phyloP scores from a whole-genome alignment of 1,140 invertebrate genomes.

The Drosophila ercepeae region DNA sequence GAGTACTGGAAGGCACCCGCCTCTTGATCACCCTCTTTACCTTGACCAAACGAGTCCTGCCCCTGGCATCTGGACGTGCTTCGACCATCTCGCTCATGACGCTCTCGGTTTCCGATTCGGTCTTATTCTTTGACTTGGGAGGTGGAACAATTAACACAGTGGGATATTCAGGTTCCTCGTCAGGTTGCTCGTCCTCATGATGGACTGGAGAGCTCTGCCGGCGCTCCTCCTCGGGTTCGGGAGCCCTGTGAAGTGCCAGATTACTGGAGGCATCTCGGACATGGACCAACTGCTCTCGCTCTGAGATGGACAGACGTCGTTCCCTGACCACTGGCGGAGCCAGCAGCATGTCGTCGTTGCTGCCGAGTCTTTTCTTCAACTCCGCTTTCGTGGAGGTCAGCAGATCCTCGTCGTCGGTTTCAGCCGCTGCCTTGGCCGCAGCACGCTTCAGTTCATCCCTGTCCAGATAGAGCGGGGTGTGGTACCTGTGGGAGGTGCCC shows the following conservation, averaged over 20 bases:
- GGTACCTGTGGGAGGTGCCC: conserved; percentile 85
- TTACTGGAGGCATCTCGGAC: conserved; percentile 68
- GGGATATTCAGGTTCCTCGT: conserved; percentile 52
- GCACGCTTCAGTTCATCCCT: conserved; percentile 87
- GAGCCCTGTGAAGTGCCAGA: conserved; percentile 53
- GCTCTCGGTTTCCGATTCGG: conserved; percentile 53
- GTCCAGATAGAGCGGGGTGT: conserved; percentile 86
- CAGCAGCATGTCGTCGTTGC: conserved; percentile 49
- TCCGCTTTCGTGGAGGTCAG: conserved; percentile 34
- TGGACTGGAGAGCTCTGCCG: background rate
- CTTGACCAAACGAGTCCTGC: conserved; percentile 70
- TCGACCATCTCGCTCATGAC: conserved; percentile 73
- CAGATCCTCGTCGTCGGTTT: conserved; percentile 32
- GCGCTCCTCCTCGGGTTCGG: conserved; percentile 25
- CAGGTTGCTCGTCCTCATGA: background rate
- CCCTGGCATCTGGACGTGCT: conserved; percentile 67
- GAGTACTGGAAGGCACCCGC: conserved; percentile 69
- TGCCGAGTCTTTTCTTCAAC: conserved; percentile 49
- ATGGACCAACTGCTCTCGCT: conserved; percentile 74
- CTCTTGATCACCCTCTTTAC: conserved; percentile 74
- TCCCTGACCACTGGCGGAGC: conserved; percentile 59
- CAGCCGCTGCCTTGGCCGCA: conserved; percentile 83
- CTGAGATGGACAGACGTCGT: conserved; percentile 72
- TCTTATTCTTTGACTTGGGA: conserved; percentile 53
- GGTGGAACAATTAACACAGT: conserved; percentile 59